These are phyloP conservation scores for Artemia franciscana DNA, from an alignment of 1,140 invertebrate species.

Conservation along the genomic window DNA sequence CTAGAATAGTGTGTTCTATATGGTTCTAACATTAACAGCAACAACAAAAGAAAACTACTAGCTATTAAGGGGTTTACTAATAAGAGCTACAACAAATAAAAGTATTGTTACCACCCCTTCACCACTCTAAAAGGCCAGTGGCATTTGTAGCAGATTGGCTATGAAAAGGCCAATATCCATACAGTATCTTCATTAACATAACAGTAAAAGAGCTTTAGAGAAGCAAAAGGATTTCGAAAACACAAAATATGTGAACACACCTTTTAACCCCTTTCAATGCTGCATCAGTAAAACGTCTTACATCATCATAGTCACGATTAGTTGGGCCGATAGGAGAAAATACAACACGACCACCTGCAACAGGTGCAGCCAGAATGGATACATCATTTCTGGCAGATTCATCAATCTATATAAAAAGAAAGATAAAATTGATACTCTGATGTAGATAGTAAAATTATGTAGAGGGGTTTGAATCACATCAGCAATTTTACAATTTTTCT, in stretches of 20 bases:
- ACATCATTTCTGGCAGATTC: conserved; percentile 17
- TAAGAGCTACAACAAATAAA: no score
- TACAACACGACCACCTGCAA: conserved; percentile 38
- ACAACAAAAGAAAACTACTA: no score
- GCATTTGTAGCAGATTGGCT: no score
- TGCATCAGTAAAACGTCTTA: conserved; percentile 35
- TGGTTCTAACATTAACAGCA: no score
- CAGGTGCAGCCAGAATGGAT: conserved; percentile 32
- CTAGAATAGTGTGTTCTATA: no score
- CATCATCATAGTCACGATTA: conserved; percentile 56
- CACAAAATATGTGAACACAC: conserved; percentile 19
- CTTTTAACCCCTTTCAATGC: conserved; percentile 32
- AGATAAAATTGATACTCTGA: not conserved
- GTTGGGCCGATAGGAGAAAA: conserved; percentile 50
- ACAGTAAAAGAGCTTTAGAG: no score
- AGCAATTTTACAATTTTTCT: not conserved
- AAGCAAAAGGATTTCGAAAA: no score
- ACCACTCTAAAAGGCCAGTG: no score
- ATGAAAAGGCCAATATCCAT: no score
- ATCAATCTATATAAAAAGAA: not conserved
- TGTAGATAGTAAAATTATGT: not conserved
- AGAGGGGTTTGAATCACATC: not conserved
- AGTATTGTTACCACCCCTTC: no score
- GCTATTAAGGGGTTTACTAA: no score
- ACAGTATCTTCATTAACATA: no score